These are phyloP conservation scores for Gallinago paraguaiae DNA, from an alignment of 2,113 vertebrate genomes.

Conservation along the genomic window DNA sequence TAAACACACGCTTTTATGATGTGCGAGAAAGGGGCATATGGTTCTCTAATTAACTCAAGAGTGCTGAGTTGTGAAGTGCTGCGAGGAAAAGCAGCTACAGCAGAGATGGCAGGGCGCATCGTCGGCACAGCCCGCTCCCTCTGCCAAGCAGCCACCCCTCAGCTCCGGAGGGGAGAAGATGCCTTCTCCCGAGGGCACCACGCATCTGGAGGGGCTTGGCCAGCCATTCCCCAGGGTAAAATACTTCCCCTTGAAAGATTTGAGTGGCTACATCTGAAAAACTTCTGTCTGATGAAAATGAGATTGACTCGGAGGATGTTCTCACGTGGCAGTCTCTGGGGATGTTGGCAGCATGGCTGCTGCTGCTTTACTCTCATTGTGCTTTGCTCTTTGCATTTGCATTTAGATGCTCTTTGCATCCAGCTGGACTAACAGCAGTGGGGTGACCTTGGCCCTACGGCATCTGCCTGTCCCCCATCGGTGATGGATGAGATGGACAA, in stretches of 20 bases:
- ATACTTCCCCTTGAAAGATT: not conserved
- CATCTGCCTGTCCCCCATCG: not conserved
- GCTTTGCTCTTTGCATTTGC: not conserved
- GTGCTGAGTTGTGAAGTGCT: slow-evolving; percentile 54
- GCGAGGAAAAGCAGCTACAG: slow-evolving; percentile 38
- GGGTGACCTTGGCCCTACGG: not conserved
- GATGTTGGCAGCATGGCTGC: fast-evolving
- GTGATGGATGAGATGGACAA: not conserved
- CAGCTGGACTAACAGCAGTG: not conserved
- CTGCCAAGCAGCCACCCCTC: not conserved
- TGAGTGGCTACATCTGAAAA: not conserved
- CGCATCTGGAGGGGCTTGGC: fast-evolving
- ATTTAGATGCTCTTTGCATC: not conserved
- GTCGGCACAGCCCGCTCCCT: not conserved
- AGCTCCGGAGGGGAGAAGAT: not conserved
- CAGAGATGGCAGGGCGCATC: not conserved
- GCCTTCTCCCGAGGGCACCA: fast-evolving
- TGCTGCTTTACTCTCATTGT: not conserved
- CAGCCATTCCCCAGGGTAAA: fast-evolving
- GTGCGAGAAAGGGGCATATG: slow-evolving; percentile 58
- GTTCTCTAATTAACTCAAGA: slow-evolving; percentile 57
- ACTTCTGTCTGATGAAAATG: not conserved
- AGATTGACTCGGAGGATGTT: not conserved
- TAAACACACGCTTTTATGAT: slow-evolving; percentile 54
- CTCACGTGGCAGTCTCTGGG: not conserved